Evolutionary conservation across 2,888 invertebrate species (phyloP).

Genomic region (Spodoptera picta): DNA sequence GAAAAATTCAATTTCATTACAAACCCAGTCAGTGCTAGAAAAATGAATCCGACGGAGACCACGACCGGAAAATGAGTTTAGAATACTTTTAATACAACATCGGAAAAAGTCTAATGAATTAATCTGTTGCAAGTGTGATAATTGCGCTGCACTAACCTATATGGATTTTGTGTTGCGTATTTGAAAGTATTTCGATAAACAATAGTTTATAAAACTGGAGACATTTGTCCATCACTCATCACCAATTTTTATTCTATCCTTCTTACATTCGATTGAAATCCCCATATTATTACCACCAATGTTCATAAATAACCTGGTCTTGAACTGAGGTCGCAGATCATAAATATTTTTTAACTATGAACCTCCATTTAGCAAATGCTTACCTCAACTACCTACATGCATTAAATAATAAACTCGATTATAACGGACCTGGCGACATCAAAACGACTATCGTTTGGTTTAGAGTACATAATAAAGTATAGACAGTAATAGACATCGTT

Average conservation of each 20-base stretch:
- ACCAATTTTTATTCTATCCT: too few species aligned
- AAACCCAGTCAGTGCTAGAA: constrained; percentile 65
- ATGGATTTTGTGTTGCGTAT: background rate
- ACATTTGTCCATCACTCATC: too few species aligned
- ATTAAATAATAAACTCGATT: constrained; percentile 3
- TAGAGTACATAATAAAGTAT: background rate
- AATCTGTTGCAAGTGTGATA: constrained; percentile 10
- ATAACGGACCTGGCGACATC: background rate
- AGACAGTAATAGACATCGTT: background rate
- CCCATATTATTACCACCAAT: too few species aligned
- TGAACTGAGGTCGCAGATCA: too few species aligned
- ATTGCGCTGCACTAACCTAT: background rate
- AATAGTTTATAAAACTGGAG: too few species aligned
- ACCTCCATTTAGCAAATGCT: too few species aligned
- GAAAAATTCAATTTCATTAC: constrained; percentile 85
- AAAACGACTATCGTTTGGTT: constrained; percentile 5
- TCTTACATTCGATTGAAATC: too few species aligned
- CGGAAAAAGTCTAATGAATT: constrained; percentile 9
- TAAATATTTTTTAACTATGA: too few species aligned
- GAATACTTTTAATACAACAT: constrained; percentile 38
- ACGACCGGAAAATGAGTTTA: constrained; percentile 58
- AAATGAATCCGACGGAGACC: constrained; percentile 62
- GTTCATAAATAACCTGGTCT: too few species aligned
- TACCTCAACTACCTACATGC: too few species aligned
- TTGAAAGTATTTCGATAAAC: too few species aligned